Evolutionary conservation across 2,113 vertebrate genomes (phyloP), one percentile per base, ranked within the genome.

Genomic region (Gymnorhina tibicen): DNA sequence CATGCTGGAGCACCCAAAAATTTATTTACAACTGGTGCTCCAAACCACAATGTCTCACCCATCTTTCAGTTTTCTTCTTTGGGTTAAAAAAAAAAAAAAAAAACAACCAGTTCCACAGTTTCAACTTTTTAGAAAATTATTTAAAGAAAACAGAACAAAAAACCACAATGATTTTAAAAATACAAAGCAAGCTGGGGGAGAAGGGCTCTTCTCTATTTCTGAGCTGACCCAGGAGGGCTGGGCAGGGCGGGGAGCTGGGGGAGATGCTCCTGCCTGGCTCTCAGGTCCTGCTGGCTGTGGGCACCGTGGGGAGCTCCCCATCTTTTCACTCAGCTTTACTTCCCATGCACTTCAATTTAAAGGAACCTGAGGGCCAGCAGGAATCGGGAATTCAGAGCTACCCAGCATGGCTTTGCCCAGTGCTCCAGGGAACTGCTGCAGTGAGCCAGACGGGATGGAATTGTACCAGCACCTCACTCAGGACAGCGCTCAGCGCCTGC

Each of bases 111-210:
- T 56, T 46, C n/a, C 53, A 52, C 58, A 41, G 94, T 93, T 94
- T 96, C 92, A 90, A 59, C 24, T 86, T 91, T 80, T 86, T 47
- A 66, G 69, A 90, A 74, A 77, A 80, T 83, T 88, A 93, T 94
- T 95, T 94, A 91, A 94, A 96, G 95, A 93, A 95, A 95, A 93
- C 64, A 92, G 91, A 96, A 95, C 85, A 74, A 95, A 94, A 96
- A 97, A 7, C 92, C 92, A 91, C 91, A 92, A 30, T 24, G 85
- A 66, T 87, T 94, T 91, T 58, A 87, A 93, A 94, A 95, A 87
- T 37, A 94, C 67, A 52, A 79, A 91, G 87, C 39, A 27, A 55
- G 85, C 77, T 58, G 81, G 55, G 66, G 67, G 50, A 91, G 84
- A 87, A 82, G 70, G 12, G 56, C 73, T 81, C 68, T 79, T 90